Base-by-base conservation (phyloP, 2,888 invertebrate genomes). In the Caenorhabditis afra region DNA sequence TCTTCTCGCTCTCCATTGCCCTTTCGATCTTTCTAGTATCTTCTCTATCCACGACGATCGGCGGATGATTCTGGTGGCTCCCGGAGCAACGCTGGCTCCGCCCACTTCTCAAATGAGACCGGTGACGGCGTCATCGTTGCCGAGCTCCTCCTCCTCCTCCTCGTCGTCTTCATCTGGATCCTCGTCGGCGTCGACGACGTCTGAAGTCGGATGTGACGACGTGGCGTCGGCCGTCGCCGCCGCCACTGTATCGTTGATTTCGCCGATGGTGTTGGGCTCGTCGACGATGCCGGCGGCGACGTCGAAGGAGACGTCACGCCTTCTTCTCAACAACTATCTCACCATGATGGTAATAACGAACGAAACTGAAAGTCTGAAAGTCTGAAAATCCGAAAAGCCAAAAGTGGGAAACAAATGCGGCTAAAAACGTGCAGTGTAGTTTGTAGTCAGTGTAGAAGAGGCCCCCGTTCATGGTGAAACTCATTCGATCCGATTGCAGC, bases 261-360 rank as follows among this genome's bases (percentile, higher is more conserved):
- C 67, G 47, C 67, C 67, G 37, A 55, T 75, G 67, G 62, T 55
- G 20, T 52, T 73, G 44, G 29, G 29, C 4, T 5, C 29, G 29
- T 3, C 29, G 29, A 5, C 29, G 29, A 29, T 7, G 29, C 3
- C 7, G 29, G 7, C 29, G 29, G 7, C 29, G 29, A 7, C 29
- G 29, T 29, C 29, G 29, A 29, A 29, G 35, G 47, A 55, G 57
- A 67, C 71, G 22, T 53, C 71, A 10, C 47, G 55, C n/a, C 49
- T 29, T 41, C 47, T 77, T 41, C 47, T 77, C 7, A 67, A 66
- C 37, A 61, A 77, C 29, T 77, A 77, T 47, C 61, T 68, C 18
- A 53, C 52, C 14, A 59, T 77, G 70, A 57, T 77, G 64, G 76
- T 68, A 41, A 39, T 11, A 7, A 29, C 7, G 44, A 12, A 20